Evolutionary conservation across 2,888 invertebrate species (phyloP).

Genomic region (Cenopis cana): DNA sequence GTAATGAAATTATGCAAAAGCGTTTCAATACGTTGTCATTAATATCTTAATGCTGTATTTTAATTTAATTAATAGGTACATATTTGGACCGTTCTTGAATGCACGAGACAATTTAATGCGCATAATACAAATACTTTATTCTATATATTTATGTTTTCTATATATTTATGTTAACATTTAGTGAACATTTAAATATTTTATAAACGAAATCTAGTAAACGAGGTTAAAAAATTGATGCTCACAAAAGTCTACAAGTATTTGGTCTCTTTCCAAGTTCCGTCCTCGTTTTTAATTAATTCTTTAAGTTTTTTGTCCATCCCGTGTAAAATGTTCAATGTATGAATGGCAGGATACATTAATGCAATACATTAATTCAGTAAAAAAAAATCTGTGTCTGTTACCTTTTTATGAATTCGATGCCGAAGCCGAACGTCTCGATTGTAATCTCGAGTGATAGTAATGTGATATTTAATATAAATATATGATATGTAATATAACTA

Average conservation of each 20-base stretch:
- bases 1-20: not conserved
- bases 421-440: not conserved
- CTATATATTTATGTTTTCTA: not conserved
- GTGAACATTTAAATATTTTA: not conserved
- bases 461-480: too few relatives aligned
- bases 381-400: constrained; percentile 9
- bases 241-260: too few relatives aligned
- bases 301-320: constrained; percentile 5
- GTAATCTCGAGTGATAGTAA: too few relatives aligned
- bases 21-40: not conserved
- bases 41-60: not conserved
- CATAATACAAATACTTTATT: too few relatives aligned
- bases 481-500: too few relatives aligned
- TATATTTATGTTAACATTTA: not conserved
- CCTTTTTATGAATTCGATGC: not conserved
- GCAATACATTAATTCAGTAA: constrained; percentile 8
- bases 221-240: not conserved
- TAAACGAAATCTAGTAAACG: not conserved
- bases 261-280: not conserved
- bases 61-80: constrained; percentile 13
- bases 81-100: not conserved
- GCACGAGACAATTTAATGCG: not conserved
- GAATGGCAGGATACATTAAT: constrained; percentile 1
- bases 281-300: constrained; percentile 7
- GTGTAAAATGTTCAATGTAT: constrained; percentile 3